Evolutionary conservation across 2,113 vertebrate genomes (phyloP).

Genomic region (western clawed frog (Xenopus tropicalis)): UCB_Xtro_10.0 CM004445.2:49532501-49533000

Average conservation of each 20-base stretch:
- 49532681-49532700: background rate
- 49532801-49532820: constrained; percentile 27
- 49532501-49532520: no score
- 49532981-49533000: background rate
- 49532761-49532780: constrained; percentile 40
- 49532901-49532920: constrained; percentile 5
- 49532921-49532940: constrained; percentile 19
- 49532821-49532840: constrained; percentile 27
- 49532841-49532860: constrained; percentile 33
- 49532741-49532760: constrained; percentile 22
- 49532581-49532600: no score
- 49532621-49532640: no score
- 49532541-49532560: no score
- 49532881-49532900: constrained; percentile 30
- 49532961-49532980: constrained; percentile 6
- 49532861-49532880: constrained; percentile 44
- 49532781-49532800: constrained; percentile 29
- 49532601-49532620: no score
- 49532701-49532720: background rate
- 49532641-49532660: background rate
- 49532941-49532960: constrained; percentile 13
- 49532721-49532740: background rate
- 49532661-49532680: background rate
- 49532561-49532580: no score
- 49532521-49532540: no score